phyloP scores from a whole-genome alignment of 1,140 invertebrate species.

The Drosophila micromelanica region DNA sequence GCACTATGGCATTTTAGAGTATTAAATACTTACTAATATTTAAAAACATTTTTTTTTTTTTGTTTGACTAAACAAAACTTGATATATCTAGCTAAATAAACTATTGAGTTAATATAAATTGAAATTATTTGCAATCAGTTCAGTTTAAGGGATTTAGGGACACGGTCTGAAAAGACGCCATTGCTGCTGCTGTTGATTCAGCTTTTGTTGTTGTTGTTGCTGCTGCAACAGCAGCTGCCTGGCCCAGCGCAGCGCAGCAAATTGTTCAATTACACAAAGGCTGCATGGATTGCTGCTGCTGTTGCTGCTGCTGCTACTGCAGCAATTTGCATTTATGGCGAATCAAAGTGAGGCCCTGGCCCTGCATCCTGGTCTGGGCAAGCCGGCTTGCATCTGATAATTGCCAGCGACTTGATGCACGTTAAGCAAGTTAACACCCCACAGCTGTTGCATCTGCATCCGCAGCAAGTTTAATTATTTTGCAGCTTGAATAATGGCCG shows the following conservation, averaged over 20 bases:
- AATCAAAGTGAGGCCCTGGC: constrained; percentile 61
- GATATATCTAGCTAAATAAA: too few species aligned
- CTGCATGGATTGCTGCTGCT: constrained; percentile 24
- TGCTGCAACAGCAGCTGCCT: constrained; percentile 41
- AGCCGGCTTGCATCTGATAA: constrained; percentile 51
- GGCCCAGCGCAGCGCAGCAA: constrained; percentile 56
- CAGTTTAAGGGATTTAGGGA: too few species aligned
- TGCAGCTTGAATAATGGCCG: constrained; percentile 70
- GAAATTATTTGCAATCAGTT: too few species aligned
- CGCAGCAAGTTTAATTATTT: constrained; percentile 70
- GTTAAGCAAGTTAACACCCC: constrained; percentile 81
- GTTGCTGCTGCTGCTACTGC: constrained; percentile 24
- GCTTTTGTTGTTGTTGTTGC: constrained; percentile 3
- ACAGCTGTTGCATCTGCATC: constrained; percentile 47
- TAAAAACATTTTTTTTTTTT: too few species aligned
- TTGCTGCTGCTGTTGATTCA: constrained; percentile 36
- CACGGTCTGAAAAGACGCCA: constrained; percentile 51
- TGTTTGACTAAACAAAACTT: too few species aligned
- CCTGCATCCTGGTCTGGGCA: constrained; percentile 40
- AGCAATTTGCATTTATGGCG: constrained; percentile 75
- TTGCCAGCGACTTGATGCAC: constrained; percentile 75
- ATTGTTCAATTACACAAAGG: constrained; percentile 78
- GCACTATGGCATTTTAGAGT: too few species aligned
- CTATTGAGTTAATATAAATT: too few species aligned
- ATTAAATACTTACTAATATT: too few species aligned